phyloP scores from a whole-genome alignment of 1,140 invertebrate species.

The Lasaia peninsularis region DNA sequence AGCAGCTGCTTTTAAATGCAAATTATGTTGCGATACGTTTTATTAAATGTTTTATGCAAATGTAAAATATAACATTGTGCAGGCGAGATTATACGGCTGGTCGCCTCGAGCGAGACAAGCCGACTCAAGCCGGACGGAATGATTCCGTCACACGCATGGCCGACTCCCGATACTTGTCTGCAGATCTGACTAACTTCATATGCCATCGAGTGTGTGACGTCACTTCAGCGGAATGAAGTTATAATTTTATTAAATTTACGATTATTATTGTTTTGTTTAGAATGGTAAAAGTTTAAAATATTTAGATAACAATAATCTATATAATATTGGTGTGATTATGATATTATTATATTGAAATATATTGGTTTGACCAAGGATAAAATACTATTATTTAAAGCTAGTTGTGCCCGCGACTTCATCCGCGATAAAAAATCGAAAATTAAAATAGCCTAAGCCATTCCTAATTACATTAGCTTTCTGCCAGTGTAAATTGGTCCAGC shows the following conservation, averaged over 20 bases:
- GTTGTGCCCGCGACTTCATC: too few relatives aligned
- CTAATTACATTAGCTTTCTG: too few relatives aligned
- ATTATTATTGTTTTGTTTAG: too few relatives aligned
- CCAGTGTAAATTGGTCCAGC: too few relatives aligned
- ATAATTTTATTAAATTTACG: neutral
- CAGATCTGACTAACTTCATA: constrained; percentile 8
- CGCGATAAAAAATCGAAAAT: too few relatives aligned
- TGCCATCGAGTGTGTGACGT: neutral
- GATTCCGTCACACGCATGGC: constrained; percentile 33
- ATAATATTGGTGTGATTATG: too few relatives aligned
- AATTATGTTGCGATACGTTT: neutral
- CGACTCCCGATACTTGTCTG: constrained; percentile 21
- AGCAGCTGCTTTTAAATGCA: neutral
- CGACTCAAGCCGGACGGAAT: constrained; percentile 34
- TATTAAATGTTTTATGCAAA: constrained; percentile 10
- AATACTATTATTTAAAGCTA: too few relatives aligned
- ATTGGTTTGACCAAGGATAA: too few relatives aligned
- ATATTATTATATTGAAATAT: too few relatives aligned
- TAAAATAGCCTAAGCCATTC: too few relatives aligned
- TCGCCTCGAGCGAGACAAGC: constrained; percentile 30
- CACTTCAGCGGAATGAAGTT: neutral
- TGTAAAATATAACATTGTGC: constrained; percentile 17
- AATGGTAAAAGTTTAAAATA: too few relatives aligned
- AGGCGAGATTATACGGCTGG: constrained; percentile 28
- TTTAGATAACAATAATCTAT: too few relatives aligned